Percentiles rank a stretch among this genome's conserved stretches.
phyloP scores from a whole-genome alignment of 1,140 invertebrate genomes.

The Dinoponera quadriceps region DNA sequence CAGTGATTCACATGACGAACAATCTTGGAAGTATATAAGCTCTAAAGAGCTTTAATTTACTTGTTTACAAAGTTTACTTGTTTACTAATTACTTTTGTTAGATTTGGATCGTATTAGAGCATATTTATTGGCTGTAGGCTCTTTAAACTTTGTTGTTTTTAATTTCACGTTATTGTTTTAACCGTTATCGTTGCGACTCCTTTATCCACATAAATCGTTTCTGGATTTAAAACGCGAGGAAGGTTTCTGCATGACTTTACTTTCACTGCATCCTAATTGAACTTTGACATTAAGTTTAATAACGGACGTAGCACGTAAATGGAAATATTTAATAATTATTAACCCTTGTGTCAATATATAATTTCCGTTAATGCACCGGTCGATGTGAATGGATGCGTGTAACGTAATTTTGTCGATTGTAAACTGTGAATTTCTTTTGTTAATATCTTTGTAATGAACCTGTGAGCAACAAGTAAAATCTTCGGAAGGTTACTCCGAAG shows the following conservation, averaged over 20 bases:
- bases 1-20: too few relatives aligned
- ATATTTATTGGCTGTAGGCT: conserved; percentile 16
- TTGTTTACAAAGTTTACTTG: conserved; percentile 3
- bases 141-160: conserved; percentile 11
- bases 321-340: not conserved
- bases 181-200: not conserved
- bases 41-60: not conserved
- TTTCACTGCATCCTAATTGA: not conserved
- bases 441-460: too few relatives aligned
- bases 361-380: too few relatives aligned
- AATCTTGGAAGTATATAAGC: too few relatives aligned
- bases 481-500: too few relatives aligned
- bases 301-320: not conserved
- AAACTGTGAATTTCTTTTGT: too few relatives aligned
- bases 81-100: not conserved
- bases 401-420: too few relatives aligned
- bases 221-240: too few relatives aligned
- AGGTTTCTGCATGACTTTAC: conserved; percentile 24
- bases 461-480: too few relatives aligned
- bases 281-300: not conserved
- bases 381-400: too few relatives aligned
- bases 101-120: not conserved
- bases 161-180: conserved; percentile 7
- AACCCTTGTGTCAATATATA: too few relatives aligned
- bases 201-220: conserved; percentile 25